Percentiles rank a stretch among this genome's conserved stretches.
These are phyloP conservation scores for Cirrhinus molitorella DNA, from an alignment of 2,797 vertebrate genomes.

Conservation along the genomic window DNA sequence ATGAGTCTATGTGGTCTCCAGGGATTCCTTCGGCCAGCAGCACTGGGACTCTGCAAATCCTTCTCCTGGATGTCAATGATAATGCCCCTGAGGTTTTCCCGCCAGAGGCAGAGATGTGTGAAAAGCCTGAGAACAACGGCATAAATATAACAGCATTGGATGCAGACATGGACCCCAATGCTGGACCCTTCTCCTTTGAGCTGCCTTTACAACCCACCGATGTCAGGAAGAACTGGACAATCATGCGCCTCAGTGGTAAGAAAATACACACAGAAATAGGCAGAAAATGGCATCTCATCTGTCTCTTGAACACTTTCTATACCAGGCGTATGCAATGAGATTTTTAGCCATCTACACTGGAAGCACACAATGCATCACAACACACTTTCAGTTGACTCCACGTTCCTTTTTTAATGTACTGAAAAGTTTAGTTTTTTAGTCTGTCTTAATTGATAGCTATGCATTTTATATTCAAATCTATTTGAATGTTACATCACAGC, in stretches of 20 bases:
- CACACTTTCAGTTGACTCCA: neutral
- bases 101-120: conserved; percentile 90
- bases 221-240: conserved; percentile 94
- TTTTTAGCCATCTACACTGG: too few species aligned
- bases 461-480: neutral
- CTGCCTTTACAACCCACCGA: conserved; percentile 84
- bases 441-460: neutral
- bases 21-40: conserved; percentile 91
- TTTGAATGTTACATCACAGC: neutral
- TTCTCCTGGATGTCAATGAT: conserved; percentile 95
- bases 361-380: neutral
- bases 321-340: neutral
- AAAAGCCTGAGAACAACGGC: conserved; percentile 91
- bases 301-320: neutral
- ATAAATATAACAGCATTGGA: conserved; percentile 97
- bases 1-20: conserved; percentile 62
- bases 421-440: neutral
- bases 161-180: conserved; percentile 92
- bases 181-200: conserved; percentile 95
- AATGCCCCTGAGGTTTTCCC: conserved; percentile 94
- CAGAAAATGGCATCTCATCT: neutral
- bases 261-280: neutral
- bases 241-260: conserved; percentile 92
- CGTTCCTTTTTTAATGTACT: neutral
- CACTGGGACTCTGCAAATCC: conserved; percentile 93